Conservation (phyloP, 2,113 vertebrate species). For the Dryoscopus gambensis region DNA sequence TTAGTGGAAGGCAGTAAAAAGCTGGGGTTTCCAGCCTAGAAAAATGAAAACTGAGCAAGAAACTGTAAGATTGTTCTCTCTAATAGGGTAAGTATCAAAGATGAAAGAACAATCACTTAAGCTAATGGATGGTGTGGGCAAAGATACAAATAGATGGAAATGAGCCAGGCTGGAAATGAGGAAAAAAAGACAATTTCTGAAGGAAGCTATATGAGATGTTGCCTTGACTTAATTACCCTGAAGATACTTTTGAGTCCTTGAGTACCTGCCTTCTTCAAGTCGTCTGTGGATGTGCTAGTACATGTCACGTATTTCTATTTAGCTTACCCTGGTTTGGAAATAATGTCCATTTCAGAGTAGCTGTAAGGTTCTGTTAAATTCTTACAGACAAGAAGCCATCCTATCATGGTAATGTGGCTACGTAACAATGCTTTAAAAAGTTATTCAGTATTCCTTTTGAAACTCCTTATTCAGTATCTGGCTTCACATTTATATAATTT, state of each 20-base stretch:
- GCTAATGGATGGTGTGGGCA: not conserved
- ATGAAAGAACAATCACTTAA: not conserved
- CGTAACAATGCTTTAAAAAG: not conserved
- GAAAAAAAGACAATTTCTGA: not conserved
- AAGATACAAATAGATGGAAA: not conserved
- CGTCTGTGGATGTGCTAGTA: not conserved
- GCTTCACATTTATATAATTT: not conserved
- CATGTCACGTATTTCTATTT: not conserved
- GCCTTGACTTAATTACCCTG: not conserved
- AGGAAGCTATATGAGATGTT: not conserved
- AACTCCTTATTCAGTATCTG: not conserved
- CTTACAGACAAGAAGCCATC: not conserved
- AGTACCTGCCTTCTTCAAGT: not conserved
- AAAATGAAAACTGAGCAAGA: not conserved
- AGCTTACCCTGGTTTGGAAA: not conserved
- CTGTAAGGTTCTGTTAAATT: not conserved
- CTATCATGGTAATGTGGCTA: not conserved
- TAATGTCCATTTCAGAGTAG: not conserved
- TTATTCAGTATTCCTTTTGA: not conserved
- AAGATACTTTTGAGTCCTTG: not conserved
- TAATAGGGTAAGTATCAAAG: not conserved
- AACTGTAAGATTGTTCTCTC: not conserved
- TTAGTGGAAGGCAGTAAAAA: not conserved
- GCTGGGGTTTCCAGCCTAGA: not conserved
- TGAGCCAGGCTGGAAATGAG: not conserved